A percentile compares a stretch with the other conserved stretches of the same genome.
Conservation (phyloP, 2,888 invertebrate species). For the Endotricha flammealis region DNA sequence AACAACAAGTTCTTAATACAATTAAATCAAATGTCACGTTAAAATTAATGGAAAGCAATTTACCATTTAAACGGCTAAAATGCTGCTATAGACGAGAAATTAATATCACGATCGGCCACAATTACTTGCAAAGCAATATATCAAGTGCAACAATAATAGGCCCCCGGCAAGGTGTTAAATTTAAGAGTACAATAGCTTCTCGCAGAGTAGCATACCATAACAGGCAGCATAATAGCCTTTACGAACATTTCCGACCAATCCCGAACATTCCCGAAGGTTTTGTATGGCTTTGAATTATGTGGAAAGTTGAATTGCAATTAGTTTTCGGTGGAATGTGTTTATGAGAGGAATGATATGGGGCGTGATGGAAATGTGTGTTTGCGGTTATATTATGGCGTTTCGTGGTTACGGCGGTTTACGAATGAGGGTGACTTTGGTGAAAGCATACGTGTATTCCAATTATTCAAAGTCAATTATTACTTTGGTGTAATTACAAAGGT, state of each 20-base stretch:
- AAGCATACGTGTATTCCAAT: too few relatives aligned
- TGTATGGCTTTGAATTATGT: constrained; percentile 47
- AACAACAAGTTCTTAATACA: too few relatives aligned
- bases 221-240: constrained; percentile 24
- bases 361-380: background rate
- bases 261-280: too few relatives aligned
- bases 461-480: too few relatives aligned
- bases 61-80: constrained; percentile 42
- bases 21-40: constrained; percentile 36
- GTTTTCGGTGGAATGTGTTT: background rate
- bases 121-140: constrained; percentile 58
- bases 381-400: too few relatives aligned
- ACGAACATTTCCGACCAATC: constrained; percentile 30
- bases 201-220: constrained; percentile 42
- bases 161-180: constrained; percentile 58
- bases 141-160: constrained; percentile 56
- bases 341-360: background rate
- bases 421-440: too few relatives aligned
- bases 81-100: constrained; percentile 54
- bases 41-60: constrained; percentile 53
- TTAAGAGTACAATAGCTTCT: constrained; percentile 46
- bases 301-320: constrained; percentile 63
- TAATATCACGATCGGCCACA: constrained; percentile 66
- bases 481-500: too few relatives aligned
- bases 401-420: too few relatives aligned